A percentile compares a stretch with the other conserved stretches of the same genome.
These are phyloP conservation scores for Megalops atlanticus DNA, from an alignment of 2,113 vertebrate genomes.

Conservation along the genomic window DNA sequence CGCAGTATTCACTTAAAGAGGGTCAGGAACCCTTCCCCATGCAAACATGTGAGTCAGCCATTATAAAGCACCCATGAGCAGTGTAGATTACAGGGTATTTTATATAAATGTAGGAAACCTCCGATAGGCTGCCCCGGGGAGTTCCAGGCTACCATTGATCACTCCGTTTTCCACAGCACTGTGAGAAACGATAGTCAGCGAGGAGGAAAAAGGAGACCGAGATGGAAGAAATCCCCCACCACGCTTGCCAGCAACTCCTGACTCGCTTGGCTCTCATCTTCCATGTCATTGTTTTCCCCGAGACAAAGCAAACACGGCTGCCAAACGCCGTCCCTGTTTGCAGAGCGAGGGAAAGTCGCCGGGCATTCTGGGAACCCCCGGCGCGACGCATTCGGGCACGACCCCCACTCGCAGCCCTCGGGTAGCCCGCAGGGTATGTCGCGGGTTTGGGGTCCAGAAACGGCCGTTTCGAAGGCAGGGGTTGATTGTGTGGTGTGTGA, in stretches of 20 bases:
- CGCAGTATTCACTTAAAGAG: no score
- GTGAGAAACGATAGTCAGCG: background rate
- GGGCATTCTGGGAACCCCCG: background rate
- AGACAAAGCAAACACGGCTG: slow-evolving; percentile 34
- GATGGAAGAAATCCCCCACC: slow-evolving; percentile 35
- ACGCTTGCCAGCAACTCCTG: slow-evolving; percentile 50
- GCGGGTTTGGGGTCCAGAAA: background rate
- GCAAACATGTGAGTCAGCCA: background rate
- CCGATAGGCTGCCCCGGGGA: background rate
- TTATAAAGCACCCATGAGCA: background rate
- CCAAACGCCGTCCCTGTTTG: slow-evolving; percentile 28
- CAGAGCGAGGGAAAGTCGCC: slow-evolving; percentile 18
- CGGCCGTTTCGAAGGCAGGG: background rate
- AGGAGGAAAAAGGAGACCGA: background rate
- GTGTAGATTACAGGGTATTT: background rate
- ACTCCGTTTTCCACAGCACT: background rate
- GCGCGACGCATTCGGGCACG: slow-evolving; percentile 28
- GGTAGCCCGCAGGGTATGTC: no score
- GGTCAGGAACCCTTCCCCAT: background rate
- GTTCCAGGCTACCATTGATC: background rate
- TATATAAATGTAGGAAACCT: background rate
- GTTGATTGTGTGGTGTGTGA: slow-evolving; percentile 8
- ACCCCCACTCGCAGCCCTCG: slow-evolving; percentile 27
- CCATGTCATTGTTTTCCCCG: slow-evolving; percentile 53
- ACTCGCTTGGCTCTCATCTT: slow-evolving; percentile 46